A percentile compares a stretch with the other conserved stretches of the same genome.
Conservation (phyloP, 2,797 vertebrate genomes). For the Picus viridis region DNA sequence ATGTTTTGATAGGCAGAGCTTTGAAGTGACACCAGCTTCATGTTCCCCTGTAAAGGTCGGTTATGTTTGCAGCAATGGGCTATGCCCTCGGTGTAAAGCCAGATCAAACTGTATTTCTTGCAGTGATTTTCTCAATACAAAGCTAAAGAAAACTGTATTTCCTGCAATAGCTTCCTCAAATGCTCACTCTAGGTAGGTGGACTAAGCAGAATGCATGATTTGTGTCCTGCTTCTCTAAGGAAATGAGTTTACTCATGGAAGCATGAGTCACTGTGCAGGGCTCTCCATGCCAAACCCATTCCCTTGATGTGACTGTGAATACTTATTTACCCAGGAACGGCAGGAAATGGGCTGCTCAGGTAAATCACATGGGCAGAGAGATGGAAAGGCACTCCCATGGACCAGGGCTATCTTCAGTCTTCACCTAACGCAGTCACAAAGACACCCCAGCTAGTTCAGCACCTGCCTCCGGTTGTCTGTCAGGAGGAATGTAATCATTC, state of each 20-base stretch:
- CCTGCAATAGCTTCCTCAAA: neutral
- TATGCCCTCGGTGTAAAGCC: neutral
- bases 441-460: neutral
- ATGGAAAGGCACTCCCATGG: neutral
- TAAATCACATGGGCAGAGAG: neutral
- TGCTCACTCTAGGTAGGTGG: neutral
- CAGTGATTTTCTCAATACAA: neutral
- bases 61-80: neutral
- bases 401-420: neutral
- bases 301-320: neutral
- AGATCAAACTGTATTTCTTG: neutral
- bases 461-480: neutral
- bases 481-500: neutral
- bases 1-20: neutral
- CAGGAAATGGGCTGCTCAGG: neutral
- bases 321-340: neutral
- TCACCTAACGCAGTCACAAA: neutral
- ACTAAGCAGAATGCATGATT: neutral
- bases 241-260: slow-evolving; percentile 5
- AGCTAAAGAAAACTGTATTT: neutral
- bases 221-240: slow-evolving; percentile 3
- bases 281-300: slow-evolving; percentile 13
- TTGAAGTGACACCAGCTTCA: neutral
- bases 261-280: slow-evolving; percentile 3
- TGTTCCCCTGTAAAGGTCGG: neutral